A percentile compares a stretch with the other conserved stretches of the same genome.
Evolutionary conservation across 2,888 invertebrate species (phyloP).

Genomic region (Epirrhoe alternata): DNA sequence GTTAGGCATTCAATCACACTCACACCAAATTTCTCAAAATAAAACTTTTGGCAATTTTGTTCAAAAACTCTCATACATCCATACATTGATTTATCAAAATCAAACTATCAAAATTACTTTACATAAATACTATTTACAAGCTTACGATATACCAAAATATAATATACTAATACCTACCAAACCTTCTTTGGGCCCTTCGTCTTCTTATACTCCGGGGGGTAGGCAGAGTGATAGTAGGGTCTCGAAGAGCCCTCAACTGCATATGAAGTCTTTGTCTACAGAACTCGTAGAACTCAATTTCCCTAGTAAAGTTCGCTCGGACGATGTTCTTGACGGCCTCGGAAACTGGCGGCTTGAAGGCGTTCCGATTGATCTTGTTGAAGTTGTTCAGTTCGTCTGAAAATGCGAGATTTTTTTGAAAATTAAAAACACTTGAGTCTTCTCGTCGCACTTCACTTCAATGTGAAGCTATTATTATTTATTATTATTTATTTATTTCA

Average conservation of each 20-base stretch:
- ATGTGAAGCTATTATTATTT: no score
- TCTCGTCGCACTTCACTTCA: no score
- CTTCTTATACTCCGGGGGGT: slow-evolving; percentile 54
- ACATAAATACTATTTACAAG: slow-evolving; percentile 36
- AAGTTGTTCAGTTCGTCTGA: slow-evolving; percentile 90
- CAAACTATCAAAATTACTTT: neutral
- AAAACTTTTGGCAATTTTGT: slow-evolving; percentile 15
- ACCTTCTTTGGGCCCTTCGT: slow-evolving; percentile 51
- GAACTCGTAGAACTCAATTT: slow-evolving; percentile 96
- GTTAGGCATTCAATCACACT: neutral
- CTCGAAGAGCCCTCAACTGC: slow-evolving; percentile 90
- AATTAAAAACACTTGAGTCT: no score
- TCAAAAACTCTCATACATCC: slow-evolving; percentile 1
- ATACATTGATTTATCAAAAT: neutral
- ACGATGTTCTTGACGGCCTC: slow-evolving; percentile 94
- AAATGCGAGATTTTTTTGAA: slow-evolving; percentile 48
- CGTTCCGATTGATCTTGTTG: slow-evolving; percentile 92
- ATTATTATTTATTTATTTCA: no score
- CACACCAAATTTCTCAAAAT: neutral
- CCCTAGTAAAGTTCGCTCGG: slow-evolving; percentile 93
- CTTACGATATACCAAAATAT: slow-evolving; percentile 6
- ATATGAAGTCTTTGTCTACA: slow-evolving; percentile 93
- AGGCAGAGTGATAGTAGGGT: slow-evolving; percentile 70
- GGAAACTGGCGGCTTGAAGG: slow-evolving; percentile 94
- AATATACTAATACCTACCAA: slow-evolving; percentile 40